Evolutionary conservation across 1,140 invertebrate genomes (phyloP).

Genomic region (Phortica variegata): DNA sequence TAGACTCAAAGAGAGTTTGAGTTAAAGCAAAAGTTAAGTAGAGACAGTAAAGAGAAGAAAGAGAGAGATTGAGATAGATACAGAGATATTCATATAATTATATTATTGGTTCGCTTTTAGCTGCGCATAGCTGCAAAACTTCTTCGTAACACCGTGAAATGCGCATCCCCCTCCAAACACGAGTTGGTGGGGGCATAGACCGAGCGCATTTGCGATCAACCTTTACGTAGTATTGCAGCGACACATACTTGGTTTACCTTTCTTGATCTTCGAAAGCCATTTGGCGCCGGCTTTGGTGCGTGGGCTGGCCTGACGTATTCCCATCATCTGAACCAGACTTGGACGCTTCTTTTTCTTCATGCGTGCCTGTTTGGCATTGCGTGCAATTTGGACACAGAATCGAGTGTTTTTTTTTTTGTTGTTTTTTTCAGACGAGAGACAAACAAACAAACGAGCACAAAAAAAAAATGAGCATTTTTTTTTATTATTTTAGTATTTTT

Average conservation of each 20-base stretch:
- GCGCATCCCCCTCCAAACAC: conserved; percentile 7
- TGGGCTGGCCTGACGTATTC: conserved; percentile 73
- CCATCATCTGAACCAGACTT: conserved; percentile 79
- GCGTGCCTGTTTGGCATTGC: conserved; percentile 59
- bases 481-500: no score
- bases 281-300: conserved; percentile 80
- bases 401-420: conserved; percentile 26
- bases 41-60: conserved; percentile 32
- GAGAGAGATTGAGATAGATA: conserved; percentile 7
- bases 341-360: conserved; percentile 74
- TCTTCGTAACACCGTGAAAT: conserved; percentile 21
- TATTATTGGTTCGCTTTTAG: conserved; percentile 37
- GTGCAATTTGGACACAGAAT: conserved; percentile 13
- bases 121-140: conserved; percentile 27
- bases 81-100: no score
- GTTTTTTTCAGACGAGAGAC: conserved; percentile 15
- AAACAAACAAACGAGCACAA: neutral
- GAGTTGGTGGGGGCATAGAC: conserved; percentile 4
- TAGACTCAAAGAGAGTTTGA: conserved; percentile 47
- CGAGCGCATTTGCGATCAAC: neutral
- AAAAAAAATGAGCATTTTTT: conserved; percentile 5
- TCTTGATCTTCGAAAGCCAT: conserved; percentile 82
- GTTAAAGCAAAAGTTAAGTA: no score
- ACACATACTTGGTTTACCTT: conserved; percentile 61
- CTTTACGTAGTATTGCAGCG: conserved; percentile 30